Percentiles rank a stretch among this genome's conserved stretches.
Conservation (phyloP, 2,888 invertebrate species). For the Exocentrus adspersus region DNA sequence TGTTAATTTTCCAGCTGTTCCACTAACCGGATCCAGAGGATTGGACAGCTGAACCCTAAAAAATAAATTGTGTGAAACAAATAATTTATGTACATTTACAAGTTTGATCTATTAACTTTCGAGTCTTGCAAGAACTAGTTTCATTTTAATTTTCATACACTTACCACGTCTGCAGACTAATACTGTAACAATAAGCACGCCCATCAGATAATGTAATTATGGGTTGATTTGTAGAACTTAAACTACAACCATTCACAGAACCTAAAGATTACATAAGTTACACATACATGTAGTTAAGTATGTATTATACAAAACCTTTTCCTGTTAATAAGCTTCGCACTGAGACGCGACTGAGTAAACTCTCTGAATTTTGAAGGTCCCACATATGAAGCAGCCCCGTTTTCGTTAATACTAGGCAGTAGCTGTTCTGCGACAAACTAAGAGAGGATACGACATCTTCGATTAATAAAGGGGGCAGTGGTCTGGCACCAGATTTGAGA, state of each 20-base stretch:
- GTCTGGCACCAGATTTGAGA: slow-evolving; percentile 64
- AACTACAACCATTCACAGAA: slow-evolving; percentile 69
- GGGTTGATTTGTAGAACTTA: slow-evolving; percentile 75
- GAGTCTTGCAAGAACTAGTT: not conserved
- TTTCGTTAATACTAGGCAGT: slow-evolving; percentile 68
- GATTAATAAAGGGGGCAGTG: slow-evolving; percentile 68
- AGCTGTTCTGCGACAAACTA: slow-evolving; percentile 63
- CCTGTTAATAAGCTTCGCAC: slow-evolving; percentile 70
- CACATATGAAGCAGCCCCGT: slow-evolving; percentile 68
- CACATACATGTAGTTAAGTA: not conserved
- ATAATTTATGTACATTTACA: no score
- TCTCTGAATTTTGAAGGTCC: slow-evolving; percentile 68
- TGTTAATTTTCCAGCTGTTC: slow-evolving; percentile 63
- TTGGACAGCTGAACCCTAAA: slow-evolving; percentile 67
- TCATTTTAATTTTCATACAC: not conserved
- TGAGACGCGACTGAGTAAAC: slow-evolving; percentile 68
- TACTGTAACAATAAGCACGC: slow-evolving; percentile 84
- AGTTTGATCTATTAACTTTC: not conserved
- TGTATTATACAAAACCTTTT: slow-evolving; percentile 61
- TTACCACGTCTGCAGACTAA: slow-evolving; percentile 80
- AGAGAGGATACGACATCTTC: slow-evolving; percentile 71
- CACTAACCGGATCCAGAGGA: slow-evolving; percentile 67
- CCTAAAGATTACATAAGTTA: slow-evolving; percentile 57
- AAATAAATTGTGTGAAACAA: no score
- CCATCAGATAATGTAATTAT: slow-evolving; percentile 87